Percentiles rank a stretch among this genome's conserved stretches.
Conservation (phyloP, 2,113 vertebrate species). For the Channa maculata region DNA sequence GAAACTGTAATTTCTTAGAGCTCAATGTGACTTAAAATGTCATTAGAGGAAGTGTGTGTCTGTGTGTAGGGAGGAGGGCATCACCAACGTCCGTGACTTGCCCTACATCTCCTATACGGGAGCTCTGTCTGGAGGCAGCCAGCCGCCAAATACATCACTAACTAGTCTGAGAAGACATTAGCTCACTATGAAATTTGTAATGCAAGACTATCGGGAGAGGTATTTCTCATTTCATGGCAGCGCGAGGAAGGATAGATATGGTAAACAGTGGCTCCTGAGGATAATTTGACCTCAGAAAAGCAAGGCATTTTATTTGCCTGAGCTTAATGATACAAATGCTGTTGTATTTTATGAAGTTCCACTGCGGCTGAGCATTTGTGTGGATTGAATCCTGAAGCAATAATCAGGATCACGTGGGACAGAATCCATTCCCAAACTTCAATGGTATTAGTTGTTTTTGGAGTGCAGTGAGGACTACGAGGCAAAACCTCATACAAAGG, state of each 20-base stretch:
- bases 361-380: constrained; percentile 4
- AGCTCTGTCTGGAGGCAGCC: constrained; percentile 49
- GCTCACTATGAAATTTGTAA: constrained; percentile 55
- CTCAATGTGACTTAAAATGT: constrained; percentile 54
- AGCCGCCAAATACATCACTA: constrained; percentile 64
- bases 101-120: constrained; percentile 54
- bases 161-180: constrained; percentile 62
- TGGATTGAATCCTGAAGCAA: constrained; percentile 18
- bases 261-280: constrained; percentile 64
- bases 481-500: no score
- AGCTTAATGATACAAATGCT: constrained; percentile 53
- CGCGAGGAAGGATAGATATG: constrained; percentile 48
- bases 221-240: constrained; percentile 59
- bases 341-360: constrained; percentile 36
- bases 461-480: background rate
- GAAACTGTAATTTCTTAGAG: constrained; percentile 50
- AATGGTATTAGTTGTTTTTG: constrained; percentile 26
- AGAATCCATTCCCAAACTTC: constrained; percentile 12
- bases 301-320: constrained; percentile 48
- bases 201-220: constrained; percentile 45
- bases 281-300: constrained; percentile 60
- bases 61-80: background rate
- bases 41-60: constrained; percentile 36
- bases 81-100: constrained; percentile 42
- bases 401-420: constrained; percentile 2